Percentiles rank a stretch among this genome's conserved stretches.
Evolutionary conservation across 1,140 invertebrate genomes (phyloP).

Genomic region (Plutomurus gul): DNA sequence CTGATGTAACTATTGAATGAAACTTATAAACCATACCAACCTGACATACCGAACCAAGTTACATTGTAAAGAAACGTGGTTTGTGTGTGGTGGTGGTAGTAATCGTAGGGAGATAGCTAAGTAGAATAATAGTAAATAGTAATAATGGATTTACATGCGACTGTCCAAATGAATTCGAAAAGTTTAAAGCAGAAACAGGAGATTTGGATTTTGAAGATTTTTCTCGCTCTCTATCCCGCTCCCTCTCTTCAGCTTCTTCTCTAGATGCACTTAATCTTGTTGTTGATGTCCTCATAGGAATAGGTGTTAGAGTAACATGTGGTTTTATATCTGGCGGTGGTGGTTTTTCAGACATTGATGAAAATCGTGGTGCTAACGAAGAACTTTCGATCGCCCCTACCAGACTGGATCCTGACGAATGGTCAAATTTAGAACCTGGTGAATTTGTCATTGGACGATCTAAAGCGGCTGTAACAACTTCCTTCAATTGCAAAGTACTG

Average conservation of each 20-base stretch:
- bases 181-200: neutral
- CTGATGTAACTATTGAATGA: too few species aligned
- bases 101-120: too few species aligned
- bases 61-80: too few species aligned
- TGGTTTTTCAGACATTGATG: conserved; percentile 36
- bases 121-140: too few species aligned
- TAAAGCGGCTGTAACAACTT: conserved; percentile 46
- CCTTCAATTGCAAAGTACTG: conserved; percentile 47
- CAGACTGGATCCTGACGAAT: neutral
- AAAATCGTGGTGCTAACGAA: neutral
- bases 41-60: too few species aligned
- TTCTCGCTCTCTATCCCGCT: neutral
- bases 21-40: too few species aligned
- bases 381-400: conserved; percentile 10
- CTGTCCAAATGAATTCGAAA: conserved; percentile 38
- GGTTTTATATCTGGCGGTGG: conserved; percentile 53
- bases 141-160: too few species aligned
- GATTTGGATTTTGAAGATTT: conserved; percentile 28
- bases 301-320: conserved; percentile 52
- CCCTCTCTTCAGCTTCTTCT: conserved; percentile 31
- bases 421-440: conserved; percentile 42
- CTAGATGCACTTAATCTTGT: conserved; percentile 16
- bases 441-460: conserved; percentile 43
- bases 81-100: too few species aligned
- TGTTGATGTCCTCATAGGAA: conserved; percentile 31